Evolutionary conservation across 2,797 vertebrate genomes (phyloP), one percentile per base, ranked within the genome.

Genomic region (Lagodon rhomboides): DNA sequence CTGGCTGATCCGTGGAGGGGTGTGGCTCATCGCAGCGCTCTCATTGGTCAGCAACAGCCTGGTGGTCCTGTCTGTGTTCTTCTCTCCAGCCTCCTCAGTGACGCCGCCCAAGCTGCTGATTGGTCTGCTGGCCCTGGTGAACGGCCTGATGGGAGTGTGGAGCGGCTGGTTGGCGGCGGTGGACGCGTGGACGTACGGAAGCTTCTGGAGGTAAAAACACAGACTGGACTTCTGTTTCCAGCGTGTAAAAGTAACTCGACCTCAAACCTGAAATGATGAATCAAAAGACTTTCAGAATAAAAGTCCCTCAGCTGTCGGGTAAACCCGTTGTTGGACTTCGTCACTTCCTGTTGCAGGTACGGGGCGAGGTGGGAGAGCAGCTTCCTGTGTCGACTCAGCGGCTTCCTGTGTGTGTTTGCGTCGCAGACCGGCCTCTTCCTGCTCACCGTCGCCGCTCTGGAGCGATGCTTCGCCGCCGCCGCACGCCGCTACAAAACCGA

Each of bases 341-440:
- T 15, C n/a, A 38, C 12, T 59, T 5, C 11, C n/a, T 43, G 16
- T 68, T 55, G 50, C 80, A 94, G 89, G 60, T 97, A 97, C 0
- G 97, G 97, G 1, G 95, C 95, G 1, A 82, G 58, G 79, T 98
- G 98, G 98, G 97, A 98, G 91, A 96, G 94, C 83, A 97, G 97
- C 79, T 83, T 90, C 15, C 96, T 96, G 53, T 98, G 98, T 90
- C 95, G 94, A 34, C 75, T 97, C 43, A 95, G 96, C 5, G 96
- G 97, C 0, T 96, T 98, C 85, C 85, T 98, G 87, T 96, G 95
- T 12, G 94, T 97, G 66, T 98, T 98, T 80, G 95, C 97, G 3
- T 96, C 97, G 0, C 97, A 99, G 80, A 95, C 96, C 3, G 95
- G 96, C 12, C 92, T 98, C 84, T 98, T 98, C 90, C 93, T 99